Percentiles rank a stretch among this genome's conserved stretches.
phyloP scores from a whole-genome alignment of 2,888 invertebrate species.

The Dilophus febrilis region DNA sequence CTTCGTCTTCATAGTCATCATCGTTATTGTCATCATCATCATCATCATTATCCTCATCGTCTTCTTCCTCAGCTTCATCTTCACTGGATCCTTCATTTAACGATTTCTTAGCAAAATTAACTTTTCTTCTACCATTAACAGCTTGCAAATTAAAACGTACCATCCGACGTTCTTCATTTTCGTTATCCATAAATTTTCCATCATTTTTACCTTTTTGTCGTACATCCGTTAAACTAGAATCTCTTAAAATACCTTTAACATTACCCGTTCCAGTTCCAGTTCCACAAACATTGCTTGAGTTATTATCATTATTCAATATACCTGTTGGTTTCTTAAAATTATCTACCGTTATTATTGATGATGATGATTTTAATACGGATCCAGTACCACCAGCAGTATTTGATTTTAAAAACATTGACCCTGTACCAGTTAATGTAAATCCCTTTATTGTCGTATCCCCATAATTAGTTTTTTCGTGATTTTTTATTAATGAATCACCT shows the following conservation, averaged over 20 bases:
- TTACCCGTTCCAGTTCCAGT: slow-evolving; percentile 14
- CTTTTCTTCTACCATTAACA: neutral
- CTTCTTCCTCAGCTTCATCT: slow-evolving; percentile 21
- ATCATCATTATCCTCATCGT: slow-evolving; percentile 15
- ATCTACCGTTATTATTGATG: neutral
- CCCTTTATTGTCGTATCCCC: slow-evolving; percentile 28
- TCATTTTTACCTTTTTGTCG: slow-evolving; percentile 18
- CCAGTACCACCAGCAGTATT: slow-evolving; percentile 15
- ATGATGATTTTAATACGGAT: too few relatives aligned
- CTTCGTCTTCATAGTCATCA: slow-evolving; percentile 18
- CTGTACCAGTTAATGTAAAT: slow-evolving; percentile 35
- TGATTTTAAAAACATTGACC: slow-evolving; percentile 45
- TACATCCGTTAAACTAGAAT: slow-evolving; percentile 33
- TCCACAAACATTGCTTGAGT: slow-evolving; percentile 7
- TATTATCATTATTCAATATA: too few relatives aligned
- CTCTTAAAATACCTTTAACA: slow-evolving; percentile 45
- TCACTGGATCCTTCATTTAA: slow-evolving; percentile 17
- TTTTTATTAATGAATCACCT: slow-evolving; percentile 10
- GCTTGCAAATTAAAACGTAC: slow-evolving; percentile 45
- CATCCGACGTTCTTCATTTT: slow-evolving; percentile 57
- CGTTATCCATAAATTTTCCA: slow-evolving; percentile 14
- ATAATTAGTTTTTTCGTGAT: slow-evolving; percentile 17
- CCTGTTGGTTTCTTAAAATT: neutral
- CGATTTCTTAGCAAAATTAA: neutral
- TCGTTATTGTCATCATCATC: slow-evolving; percentile 19